Percentiles rank a stretch among this genome's conserved stretches.
phyloP scores from a whole-genome alignment of 30 jellyfish, hydroid and myxozoan genomes.

The Sanderia malayensis region DNA sequence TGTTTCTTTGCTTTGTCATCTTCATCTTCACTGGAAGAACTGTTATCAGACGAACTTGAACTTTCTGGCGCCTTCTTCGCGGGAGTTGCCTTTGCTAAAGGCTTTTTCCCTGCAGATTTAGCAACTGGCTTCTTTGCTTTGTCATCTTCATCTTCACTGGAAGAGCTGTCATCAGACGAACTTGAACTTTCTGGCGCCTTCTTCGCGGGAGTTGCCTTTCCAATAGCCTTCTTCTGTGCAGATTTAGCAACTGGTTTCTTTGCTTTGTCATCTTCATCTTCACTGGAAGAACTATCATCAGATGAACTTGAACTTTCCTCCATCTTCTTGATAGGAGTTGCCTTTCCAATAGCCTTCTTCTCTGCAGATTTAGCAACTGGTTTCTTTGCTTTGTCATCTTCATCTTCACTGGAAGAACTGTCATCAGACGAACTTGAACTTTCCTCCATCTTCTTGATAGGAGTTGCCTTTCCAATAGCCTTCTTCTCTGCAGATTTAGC shows the following conservation, averaged over 20 bases:
- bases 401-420: no score
- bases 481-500: no score
- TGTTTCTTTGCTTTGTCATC: background rate
- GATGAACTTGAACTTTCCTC: conserved; percentile 16
- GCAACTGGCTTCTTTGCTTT: background rate
- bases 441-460: no score
- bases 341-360: background rate
- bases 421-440: no score
- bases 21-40: background rate
- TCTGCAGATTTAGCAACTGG: no score
- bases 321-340: conserved; percentile 21
- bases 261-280: conserved; percentile 16
- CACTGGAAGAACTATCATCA: conserved; percentile 43
- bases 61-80: background rate
- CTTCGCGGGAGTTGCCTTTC: background rate
- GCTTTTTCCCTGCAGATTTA: background rate
- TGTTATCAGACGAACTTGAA: background rate
- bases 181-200: background rate
- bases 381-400: no score
- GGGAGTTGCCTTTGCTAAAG: background rate
- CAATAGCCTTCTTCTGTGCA: background rate
- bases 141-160: conserved; percentile 3
- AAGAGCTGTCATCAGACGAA: background rate
- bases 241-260: background rate
- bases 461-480: no score